Conservation (phyloP, 2,797 vertebrate species). For the Knipowitschia caucasica region DNA sequence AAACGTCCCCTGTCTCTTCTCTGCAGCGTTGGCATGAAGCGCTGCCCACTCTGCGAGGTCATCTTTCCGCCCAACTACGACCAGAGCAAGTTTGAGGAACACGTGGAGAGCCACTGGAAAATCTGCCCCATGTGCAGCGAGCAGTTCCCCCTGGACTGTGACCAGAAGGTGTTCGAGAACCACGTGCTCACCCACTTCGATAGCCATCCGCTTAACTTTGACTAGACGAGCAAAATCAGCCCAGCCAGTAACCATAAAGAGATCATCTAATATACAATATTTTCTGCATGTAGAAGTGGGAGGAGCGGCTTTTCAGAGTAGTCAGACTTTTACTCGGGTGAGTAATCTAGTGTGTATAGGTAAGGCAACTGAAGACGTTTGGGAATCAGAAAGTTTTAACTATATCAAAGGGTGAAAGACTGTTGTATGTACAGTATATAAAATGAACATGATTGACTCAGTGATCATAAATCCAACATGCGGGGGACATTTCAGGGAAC, state of each 20-base stretch:
- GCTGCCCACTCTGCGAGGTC: constrained; percentile 92
- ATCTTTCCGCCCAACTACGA: constrained; percentile 98
- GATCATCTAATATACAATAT: constrained; percentile 54
- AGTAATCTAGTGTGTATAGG: constrained; percentile 39
- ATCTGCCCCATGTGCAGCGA: constrained; percentile 97
- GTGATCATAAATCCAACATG: constrained; percentile 36
- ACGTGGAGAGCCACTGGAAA: constrained; percentile 99
- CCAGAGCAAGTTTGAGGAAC: constrained; percentile 96
- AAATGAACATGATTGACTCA: constrained; percentile 27
- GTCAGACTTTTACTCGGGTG: constrained; percentile 50
- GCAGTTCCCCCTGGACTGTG: constrained; percentile 95
- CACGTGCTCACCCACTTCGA: constrained; percentile 97
- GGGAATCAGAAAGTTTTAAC: constrained; percentile 36
- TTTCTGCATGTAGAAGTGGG: constrained; percentile 67
- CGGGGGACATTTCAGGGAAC: constrained; percentile 69
- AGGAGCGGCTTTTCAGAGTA: constrained; percentile 57
- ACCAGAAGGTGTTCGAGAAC: constrained; percentile 94
- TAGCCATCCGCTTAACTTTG: constrained; percentile 85
- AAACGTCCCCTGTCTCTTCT: constrained; percentile 24
- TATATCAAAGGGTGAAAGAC: constrained; percentile 38
- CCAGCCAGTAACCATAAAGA: constrained; percentile 43
- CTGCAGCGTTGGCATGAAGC: constrained; percentile 88
- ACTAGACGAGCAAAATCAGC: constrained; percentile 63
- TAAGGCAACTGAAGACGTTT: constrained; percentile 43
- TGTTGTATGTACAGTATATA: constrained; percentile 39